These are phyloP conservation scores for Leptoclinus maculatus DNA, from an alignment of 2,797 vertebrate genomes.

Conservation along the genomic window DNA sequence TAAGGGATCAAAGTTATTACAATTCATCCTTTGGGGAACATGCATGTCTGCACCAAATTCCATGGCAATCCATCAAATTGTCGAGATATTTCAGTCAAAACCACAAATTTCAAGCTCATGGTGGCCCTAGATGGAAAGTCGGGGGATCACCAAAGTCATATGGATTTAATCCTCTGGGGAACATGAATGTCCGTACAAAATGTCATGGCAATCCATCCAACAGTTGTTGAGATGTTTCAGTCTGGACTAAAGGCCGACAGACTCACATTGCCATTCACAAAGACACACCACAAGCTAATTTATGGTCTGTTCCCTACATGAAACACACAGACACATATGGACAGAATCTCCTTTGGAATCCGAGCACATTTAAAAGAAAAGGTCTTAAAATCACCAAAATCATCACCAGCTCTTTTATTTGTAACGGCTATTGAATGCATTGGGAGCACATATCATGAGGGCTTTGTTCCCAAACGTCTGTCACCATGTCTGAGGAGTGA, in stretches of 20 bases:
- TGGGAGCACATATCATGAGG: neutral
- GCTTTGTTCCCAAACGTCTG: conserved; percentile 9
- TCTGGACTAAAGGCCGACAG: neutral
- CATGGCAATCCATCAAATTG: neutral
- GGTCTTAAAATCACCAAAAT: neutral
- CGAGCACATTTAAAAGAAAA: neutral
- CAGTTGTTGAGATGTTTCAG: neutral
- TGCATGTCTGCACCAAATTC: neutral
- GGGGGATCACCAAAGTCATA: neutral
- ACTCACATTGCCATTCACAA: neutral
- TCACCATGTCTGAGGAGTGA: conserved; percentile 19
- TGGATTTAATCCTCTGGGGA: neutral
- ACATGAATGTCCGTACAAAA: neutral
- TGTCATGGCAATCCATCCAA: neutral
- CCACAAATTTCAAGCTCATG: neutral
- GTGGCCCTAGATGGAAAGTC: neutral
- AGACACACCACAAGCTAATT: neutral
- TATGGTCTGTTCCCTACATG: neutral
- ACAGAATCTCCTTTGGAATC: neutral
- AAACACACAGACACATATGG: neutral
- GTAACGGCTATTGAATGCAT: neutral
- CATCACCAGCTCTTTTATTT: neutral
- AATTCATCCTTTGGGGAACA: neutral
- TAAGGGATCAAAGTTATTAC: neutral
- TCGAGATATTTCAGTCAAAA: neutral